Percentiles rank a stretch among this genome's conserved stretches.
Conservation (phyloP, 2,888 invertebrate species). For the Ectemnius continuus region DNA sequence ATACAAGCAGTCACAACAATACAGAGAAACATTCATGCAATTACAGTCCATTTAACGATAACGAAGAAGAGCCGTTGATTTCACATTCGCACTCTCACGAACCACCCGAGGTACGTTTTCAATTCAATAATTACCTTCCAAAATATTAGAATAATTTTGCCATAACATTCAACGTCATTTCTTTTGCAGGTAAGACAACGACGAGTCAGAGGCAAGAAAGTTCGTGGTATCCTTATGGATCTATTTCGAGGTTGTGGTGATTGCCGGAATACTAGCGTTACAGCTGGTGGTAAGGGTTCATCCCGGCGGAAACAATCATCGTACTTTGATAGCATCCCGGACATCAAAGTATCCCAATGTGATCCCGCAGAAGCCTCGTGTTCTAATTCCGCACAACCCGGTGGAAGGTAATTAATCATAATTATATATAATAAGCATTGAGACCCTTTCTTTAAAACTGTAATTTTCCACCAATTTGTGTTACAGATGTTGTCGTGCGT, state of each 20-base stretch:
- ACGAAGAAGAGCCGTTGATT: constrained; percentile 63
- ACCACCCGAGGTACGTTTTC: constrained; percentile 61
- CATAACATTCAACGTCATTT: too few species aligned
- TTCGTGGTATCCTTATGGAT: constrained; percentile 70
- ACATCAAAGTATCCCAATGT: constrained; percentile 45
- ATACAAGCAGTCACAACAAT: constrained; percentile 21
- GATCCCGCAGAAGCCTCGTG: constrained; percentile 33
- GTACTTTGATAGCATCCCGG: constrained; percentile 25
- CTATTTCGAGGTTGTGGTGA: constrained; percentile 72
- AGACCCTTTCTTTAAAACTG: neutral
- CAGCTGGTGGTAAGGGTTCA: constrained; percentile 27
- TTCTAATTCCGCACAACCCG: constrained; percentile 43
- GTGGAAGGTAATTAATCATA: constrained; percentile 43
- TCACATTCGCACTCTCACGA: constrained; percentile 46
- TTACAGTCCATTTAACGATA: constrained; percentile 42
- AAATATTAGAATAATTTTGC: too few species aligned
- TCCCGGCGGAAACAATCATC: constrained; percentile 35
- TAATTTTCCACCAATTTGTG: constrained; percentile 7
- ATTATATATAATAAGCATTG: neutral
- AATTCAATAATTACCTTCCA: too few species aligned
- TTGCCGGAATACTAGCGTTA: constrained; percentile 59
- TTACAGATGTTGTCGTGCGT: constrained; percentile 65
- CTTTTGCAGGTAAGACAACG: constrained; percentile 63
- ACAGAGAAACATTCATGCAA: constrained; percentile 39
- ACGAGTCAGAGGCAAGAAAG: constrained; percentile 69